Evolutionary conservation across 2,797 vertebrate species (phyloP).

Genomic region (Coregonus ussuriensis): DNA sequence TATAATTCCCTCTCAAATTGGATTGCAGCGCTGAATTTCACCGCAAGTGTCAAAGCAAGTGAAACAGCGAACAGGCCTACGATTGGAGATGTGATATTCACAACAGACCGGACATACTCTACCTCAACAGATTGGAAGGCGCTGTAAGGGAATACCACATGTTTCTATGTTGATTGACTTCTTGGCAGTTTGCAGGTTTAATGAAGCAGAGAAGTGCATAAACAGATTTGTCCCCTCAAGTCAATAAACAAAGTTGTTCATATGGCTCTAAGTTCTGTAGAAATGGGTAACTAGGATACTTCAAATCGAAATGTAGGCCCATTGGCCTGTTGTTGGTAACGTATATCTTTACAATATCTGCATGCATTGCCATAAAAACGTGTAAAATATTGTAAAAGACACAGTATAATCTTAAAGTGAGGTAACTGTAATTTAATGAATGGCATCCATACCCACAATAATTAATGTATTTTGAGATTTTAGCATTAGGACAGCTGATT

Average conservation of each 20-base stretch:
- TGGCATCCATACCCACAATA: no score
- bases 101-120: constrained; percentile 26
- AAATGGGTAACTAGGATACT: no score
- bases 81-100: constrained; percentile 41
- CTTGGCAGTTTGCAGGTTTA: constrained; percentile 51
- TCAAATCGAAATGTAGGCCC: background rate
- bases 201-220: constrained; percentile 39
- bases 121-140: constrained; percentile 12
- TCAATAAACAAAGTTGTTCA: background rate
- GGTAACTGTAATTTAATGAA: no score
- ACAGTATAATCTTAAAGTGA: background rate
- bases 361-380: background rate
- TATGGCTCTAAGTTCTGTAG: no score
- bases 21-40: constrained; percentile 42
- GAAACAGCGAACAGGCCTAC: constrained; percentile 15
- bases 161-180: constrained; percentile 57
- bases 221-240: constrained; percentile 32
- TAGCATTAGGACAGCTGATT: no score
- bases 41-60: constrained; percentile 49
- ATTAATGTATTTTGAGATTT: background rate
- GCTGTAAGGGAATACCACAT: constrained; percentile 47
- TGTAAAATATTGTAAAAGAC: background rate
- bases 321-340: background rate
- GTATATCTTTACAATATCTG: background rate
- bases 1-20: constrained; percentile 28